Percentiles rank a stretch among this genome's conserved stretches.
Conservation (phyloP, 2,797 vertebrate species). For the Microchirus variegatus region DNA sequence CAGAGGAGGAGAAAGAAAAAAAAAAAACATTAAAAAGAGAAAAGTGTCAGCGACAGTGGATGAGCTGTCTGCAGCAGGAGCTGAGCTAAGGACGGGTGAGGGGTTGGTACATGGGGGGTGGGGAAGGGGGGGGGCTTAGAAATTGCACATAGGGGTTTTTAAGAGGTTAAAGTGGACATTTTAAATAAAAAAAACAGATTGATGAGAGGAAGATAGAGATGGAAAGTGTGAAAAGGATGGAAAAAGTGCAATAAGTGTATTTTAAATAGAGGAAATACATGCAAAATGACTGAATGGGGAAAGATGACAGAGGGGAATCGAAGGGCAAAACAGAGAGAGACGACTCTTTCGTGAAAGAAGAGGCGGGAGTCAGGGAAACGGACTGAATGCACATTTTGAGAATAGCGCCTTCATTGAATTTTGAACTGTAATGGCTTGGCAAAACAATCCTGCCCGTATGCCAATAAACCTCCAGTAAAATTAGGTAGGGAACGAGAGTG, state of each 20-base stretch:
- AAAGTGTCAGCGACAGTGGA: conserved; percentile 32
- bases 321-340: conserved; percentile 53
- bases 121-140: background rate
- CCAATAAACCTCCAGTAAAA: conserved; percentile 78
- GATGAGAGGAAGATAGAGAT: conserved; percentile 20
- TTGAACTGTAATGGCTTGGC: conserved; percentile 79
- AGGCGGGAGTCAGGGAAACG: conserved; percentile 23
- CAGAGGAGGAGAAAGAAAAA: conserved; percentile 19
- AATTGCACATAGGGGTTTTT: conserved; percentile 51
- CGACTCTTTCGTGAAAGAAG: conserved; percentile 37
- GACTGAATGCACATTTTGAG: conserved; percentile 73
- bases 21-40: conserved; percentile 22
- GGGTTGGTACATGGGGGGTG: background rate
- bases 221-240: background rate
- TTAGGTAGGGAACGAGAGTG: conserved; percentile 66
- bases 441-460: conserved; percentile 75
- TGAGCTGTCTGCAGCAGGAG: conserved; percentile 37
- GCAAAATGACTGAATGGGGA: conserved; percentile 21
- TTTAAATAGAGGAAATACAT: conserved; percentile 31
- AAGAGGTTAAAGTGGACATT: conserved; percentile 46
- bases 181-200: conserved; percentile 22
- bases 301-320: conserved; percentile 37
- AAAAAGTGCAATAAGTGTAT: conserved; percentile 12
- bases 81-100: conserved; percentile 42
- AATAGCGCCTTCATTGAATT: conserved; percentile 77